A percentile compares a stretch with the other conserved stretches of the same genome.
These are phyloP conservation scores for Aptenodytes patagonicus DNA, from an alignment of 2,113 vertebrate genomes.

Conservation along the genomic window DNA sequence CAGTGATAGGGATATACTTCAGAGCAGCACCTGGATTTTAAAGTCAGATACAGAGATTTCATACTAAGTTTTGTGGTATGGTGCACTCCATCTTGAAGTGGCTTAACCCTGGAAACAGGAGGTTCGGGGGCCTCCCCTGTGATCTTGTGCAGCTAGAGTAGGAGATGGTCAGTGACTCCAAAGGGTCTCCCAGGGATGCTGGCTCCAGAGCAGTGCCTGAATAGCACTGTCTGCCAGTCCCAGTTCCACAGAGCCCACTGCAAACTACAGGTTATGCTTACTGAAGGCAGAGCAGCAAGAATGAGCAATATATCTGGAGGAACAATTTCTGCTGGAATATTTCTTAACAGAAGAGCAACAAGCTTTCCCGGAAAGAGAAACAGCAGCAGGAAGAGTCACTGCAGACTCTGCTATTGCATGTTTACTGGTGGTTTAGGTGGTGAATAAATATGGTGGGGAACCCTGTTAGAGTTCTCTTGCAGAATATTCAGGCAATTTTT, in stretches of 20 bases:
- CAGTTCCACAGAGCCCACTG: background rate
- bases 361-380: background rate
- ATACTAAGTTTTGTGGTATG: background rate
- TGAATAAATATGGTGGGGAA: background rate
- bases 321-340: background rate
- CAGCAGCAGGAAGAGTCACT: background rate
- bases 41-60: background rate
- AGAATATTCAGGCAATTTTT: background rate
- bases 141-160: background rate
- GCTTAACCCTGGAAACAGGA: background rate
- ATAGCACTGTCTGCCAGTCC: background rate
- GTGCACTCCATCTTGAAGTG: background rate
- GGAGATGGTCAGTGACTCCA: background rate
- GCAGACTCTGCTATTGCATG: background rate
- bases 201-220: background rate
- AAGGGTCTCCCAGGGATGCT: background rate
- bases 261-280: background rate
- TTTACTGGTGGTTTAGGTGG: background rate
- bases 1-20: background rate
- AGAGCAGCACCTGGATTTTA: background rate
- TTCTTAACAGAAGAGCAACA: background rate
- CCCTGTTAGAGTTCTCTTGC: background rate
- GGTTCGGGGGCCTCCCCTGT: background rate
- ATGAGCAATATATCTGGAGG: background rate
- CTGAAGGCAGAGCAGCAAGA: background rate